Conservation (phyloP, 2,888 invertebrate genomes). For the Atherix ibis region DNA sequence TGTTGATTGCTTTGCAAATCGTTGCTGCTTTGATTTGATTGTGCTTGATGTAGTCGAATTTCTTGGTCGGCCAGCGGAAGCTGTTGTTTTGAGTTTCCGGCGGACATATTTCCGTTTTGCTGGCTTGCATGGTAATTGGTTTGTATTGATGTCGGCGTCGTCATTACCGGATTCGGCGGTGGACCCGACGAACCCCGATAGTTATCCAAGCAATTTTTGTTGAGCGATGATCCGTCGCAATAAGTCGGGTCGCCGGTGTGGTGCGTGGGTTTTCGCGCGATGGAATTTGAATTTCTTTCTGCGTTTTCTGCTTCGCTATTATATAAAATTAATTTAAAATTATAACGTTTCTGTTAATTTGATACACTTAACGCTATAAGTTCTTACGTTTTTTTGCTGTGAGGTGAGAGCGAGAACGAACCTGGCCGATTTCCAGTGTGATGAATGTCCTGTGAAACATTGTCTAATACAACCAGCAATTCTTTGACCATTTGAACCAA, state of each 20-base stretch:
- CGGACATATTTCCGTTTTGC: conserved; percentile 21
- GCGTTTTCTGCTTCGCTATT: conserved; percentile 27
- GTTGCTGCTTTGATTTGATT: conserved; percentile 11
- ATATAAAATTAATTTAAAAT: conserved; percentile 1
- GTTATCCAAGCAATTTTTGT: conserved; percentile 35
- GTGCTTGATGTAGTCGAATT: conserved; percentile 17
- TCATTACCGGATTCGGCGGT: conserved; percentile 41
- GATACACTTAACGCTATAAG: conserved; percentile 1
- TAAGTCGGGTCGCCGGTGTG: conserved; percentile 40
- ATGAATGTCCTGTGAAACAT: conserved; percentile 35
- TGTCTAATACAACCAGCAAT: conserved; percentile 35
- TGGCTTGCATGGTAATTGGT: conserved; percentile 33
- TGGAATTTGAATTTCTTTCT: conserved; percentile 55
- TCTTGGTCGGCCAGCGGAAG: conserved; percentile 8
- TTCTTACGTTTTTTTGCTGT: conserved; percentile 42
- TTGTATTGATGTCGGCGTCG: conserved; percentile 33
- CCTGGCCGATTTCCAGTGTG: conserved; percentile 38
- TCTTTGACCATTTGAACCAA: conserved; percentile 34
- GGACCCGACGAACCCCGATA: conserved; percentile 34
- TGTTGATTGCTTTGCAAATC: conserved; percentile 2
- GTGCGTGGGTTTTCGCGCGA: conserved; percentile 75
- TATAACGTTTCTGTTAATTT: conserved; percentile 1
- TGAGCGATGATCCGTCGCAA: conserved; percentile 34
- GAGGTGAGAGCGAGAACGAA: conserved; percentile 40
- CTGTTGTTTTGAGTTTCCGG: conserved; percentile 14